phyloP scores from a whole-genome alignment of 2,797 vertebrate species.

The Craterocephalus amniculus region DNA sequence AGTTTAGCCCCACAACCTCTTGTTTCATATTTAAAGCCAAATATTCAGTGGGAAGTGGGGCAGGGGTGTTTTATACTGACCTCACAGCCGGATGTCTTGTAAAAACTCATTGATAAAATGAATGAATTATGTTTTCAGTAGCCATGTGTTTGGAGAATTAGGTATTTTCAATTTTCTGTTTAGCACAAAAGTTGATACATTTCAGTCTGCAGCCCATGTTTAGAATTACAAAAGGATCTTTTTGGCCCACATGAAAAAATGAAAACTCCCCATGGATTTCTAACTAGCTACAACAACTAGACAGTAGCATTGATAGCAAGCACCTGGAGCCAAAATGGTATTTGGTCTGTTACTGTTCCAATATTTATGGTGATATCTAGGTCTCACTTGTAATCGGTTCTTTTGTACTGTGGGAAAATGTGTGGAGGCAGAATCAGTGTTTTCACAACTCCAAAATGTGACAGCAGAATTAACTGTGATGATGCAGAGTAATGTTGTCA shows the following conservation, averaged over 20 bases:
- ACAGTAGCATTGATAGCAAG: too few relatives aligned
- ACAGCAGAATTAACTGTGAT: background rate
- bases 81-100: conserved; percentile 25
- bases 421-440: background rate
- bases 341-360: conserved; percentile 19
- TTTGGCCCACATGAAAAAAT: background rate
- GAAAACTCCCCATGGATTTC: conserved; percentile 5
- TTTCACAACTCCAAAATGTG: background rate
- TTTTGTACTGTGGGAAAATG: background rate
- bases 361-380: background rate
- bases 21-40: conserved; percentile 53
- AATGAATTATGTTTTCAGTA: conserved; percentile 30
- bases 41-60: conserved; percentile 48
- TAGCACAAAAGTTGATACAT: background rate
- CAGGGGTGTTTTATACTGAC: conserved; percentile 5
- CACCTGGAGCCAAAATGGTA: conserved; percentile 36
- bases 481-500: background rate
- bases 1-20: conserved; percentile 83
- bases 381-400: background rate
- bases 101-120: conserved; percentile 9
- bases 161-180: background rate
- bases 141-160: background rate
- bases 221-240: conserved; percentile 28
- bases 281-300: conserved; percentile 12
- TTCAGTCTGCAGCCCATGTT: background rate